A percentile compares a stretch with the other conserved stretches of the same genome.
These are phyloP conservation scores for Drosophila ezoana DNA, from an alignment of 2,888 invertebrate species.

Conservation along the genomic window DNA sequence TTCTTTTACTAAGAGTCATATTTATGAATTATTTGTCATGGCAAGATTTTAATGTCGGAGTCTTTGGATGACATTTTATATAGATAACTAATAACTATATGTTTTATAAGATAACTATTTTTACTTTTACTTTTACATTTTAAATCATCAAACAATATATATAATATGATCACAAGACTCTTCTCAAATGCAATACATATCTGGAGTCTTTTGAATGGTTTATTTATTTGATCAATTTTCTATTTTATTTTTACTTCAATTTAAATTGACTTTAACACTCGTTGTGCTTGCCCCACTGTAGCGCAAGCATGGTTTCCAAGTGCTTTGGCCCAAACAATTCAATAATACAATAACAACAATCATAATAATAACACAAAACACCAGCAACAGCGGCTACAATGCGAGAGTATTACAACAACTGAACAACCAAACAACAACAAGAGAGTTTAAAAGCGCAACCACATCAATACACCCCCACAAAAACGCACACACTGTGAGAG, in stretches of 20 bases:
- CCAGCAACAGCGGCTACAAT: conserved; percentile 55
- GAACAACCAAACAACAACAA: conserved; percentile 11
- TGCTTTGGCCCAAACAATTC: conserved; percentile 81
- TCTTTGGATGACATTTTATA: no score
- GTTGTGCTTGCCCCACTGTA: conserved; percentile 45
- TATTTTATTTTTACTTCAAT: not conserved
- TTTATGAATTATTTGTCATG: no score
- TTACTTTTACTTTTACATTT: no score
- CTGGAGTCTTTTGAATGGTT: no score
- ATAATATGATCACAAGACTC: no score
- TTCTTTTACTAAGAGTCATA: no score
- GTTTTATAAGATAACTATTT: no score
- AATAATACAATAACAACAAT: conserved; percentile 82
- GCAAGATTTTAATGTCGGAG: no score
- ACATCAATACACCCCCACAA: conserved; percentile 37
- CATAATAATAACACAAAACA: conserved; percentile 81
- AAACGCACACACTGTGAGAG: conserved; percentile 3
- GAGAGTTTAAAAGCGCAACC: conserved; percentile 68
- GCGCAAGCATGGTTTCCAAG: conserved; percentile 61
- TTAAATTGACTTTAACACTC: not conserved
- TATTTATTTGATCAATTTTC: not conserved
- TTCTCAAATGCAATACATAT: no score
- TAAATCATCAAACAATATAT: no score
- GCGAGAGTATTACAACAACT: conserved; percentile 56
- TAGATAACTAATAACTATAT: no score